Base-by-base conservation (phyloP, 2,113 vertebrate species). In the Silurus asotus region DNA sequence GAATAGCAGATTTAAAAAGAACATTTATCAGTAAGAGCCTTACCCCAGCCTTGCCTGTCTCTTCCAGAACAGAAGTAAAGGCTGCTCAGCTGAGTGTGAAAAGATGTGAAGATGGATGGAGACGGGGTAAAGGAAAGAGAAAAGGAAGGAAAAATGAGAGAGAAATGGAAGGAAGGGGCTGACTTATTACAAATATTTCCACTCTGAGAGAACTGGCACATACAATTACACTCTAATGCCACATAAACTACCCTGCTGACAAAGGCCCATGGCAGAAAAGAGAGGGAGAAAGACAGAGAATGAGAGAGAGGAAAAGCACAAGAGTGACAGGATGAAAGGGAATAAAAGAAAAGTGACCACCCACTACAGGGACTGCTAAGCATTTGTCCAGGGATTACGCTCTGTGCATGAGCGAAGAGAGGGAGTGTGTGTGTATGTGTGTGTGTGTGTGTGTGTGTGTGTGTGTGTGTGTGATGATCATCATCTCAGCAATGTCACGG, bases 171-270 rank as follows among this genome's bases (percentile, higher is more conserved):
- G 70, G 55, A 49, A 82, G 53, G 14, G 28, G 55, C 67, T 78
- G 79, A 92, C 81, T 90, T 82, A 84, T 84, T 37, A 28, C 78
- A 65, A 23, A 88, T 79, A 84, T 62, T 62, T 72, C 76, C 82
- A 74, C 28, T 69, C 67, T 88, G 89, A 87, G 87, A 87, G 88
- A 84, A 86, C 62, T 76, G 82, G 78, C 65, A 87, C 78, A 82
- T 84, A 74, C 48, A 49, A 15, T 49, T 88, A 84, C 81, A 58
- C 88, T 90, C 83, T 72, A 85, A 88, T 72, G 85, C 28, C 17
- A 61, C 28, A 48, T 8, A 48, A 80, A 48, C 65, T n/a, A 86
- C 91, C 91, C 92, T 89, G 77, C 83, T 91, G 90, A 89, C 88
- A 86, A 90, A 55, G 88, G 89, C 90, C 86, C 20, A 8, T 23